Base-by-base conservation (phyloP, 2,888 invertebrate species). In the Gastrophysa polygoni region DNA sequence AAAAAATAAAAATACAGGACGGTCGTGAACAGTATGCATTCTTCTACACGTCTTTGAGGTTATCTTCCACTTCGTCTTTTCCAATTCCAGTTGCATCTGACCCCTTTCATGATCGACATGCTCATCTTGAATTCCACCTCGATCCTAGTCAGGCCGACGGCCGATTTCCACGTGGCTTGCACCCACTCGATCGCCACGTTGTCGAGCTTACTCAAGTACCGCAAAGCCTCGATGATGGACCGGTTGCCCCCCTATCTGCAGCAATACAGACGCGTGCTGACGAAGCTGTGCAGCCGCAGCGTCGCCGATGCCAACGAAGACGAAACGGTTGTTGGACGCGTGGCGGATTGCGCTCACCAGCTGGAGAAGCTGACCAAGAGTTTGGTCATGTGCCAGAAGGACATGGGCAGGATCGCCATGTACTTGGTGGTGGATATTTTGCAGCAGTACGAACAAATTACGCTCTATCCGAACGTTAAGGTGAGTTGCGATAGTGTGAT, bases 351-450 rank as follows among this genome's bases (percentile, higher is more conserved):
- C 69, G 80, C 80, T n/a, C 79, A 81, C 70, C 72, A 74, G 61
- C 71, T 82, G 18, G 81, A 82, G 67, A 81, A 79, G 68, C 71
- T 82, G 54, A 80, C 80, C 2, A 79, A 75, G 57, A 75, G 68
- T 48, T 72, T 83, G 59, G 75, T 77, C 8, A 62, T 67, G 29
- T 74, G 75, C 49, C 76, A 78, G 55, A 82, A 79, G 68, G 80
- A 83, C 67, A 78, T 84, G 72, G 67, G 75, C 8, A 77, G 84
- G 68, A 79, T 83, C 21, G 73, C 82, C 6, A 79, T 81, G 56
- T 83, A 83, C 76, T 75, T 84, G 61, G 78, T 84, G 50, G 81
- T 83, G 2, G 82, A 84, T 73, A 76, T 84, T 71, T 75, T 85
- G 64, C 73, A 76, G 52, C 78, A 82, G 52, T 83, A 83, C 69